These are phyloP conservation scores for Sebastes schlegelii DNA, from an alignment of 2,113 vertebrate species.

Conservation along the genomic window DNA sequence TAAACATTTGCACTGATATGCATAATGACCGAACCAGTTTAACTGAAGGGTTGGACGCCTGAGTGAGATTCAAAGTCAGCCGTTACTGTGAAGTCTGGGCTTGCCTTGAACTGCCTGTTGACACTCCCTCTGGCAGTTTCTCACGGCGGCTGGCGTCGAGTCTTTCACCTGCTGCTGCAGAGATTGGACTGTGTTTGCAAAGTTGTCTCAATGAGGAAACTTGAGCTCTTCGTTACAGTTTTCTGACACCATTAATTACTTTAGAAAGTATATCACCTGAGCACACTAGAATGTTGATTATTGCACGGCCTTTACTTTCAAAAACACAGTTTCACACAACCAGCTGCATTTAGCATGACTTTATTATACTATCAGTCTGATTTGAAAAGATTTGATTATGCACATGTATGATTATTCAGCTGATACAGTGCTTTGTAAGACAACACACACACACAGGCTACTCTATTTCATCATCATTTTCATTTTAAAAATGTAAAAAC, in stretches of 20 bases:
- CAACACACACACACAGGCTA: too few species aligned
- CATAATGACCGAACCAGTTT: neutral
- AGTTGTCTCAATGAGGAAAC: neutral
- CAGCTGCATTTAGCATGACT: neutral
- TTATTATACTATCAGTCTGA: neutral
- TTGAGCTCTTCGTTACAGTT: neutral
- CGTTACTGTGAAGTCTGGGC: conserved; percentile 59
- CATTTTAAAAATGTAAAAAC: too few species aligned
- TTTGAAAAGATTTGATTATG: neutral
- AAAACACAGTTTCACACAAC: neutral
- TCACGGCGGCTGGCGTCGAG: neutral
- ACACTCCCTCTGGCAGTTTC: conserved; percentile 63
- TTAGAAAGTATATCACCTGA: neutral
- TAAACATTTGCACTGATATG: neutral
- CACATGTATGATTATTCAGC: neutral
- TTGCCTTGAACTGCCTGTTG: conserved; percentile 42
- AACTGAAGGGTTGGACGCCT: neutral
- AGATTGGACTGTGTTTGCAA: neutral
- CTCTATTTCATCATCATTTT: too few species aligned
- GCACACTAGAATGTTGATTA: too few species aligned
- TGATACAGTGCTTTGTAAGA: neutral
- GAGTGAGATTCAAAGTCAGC: neutral
- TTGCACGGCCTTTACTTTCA: neutral
- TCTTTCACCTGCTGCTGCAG: neutral
- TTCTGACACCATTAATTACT: neutral